Conservation (phyloP, 2,797 vertebrate species). For the Oreochromis mossambicus region DNA sequence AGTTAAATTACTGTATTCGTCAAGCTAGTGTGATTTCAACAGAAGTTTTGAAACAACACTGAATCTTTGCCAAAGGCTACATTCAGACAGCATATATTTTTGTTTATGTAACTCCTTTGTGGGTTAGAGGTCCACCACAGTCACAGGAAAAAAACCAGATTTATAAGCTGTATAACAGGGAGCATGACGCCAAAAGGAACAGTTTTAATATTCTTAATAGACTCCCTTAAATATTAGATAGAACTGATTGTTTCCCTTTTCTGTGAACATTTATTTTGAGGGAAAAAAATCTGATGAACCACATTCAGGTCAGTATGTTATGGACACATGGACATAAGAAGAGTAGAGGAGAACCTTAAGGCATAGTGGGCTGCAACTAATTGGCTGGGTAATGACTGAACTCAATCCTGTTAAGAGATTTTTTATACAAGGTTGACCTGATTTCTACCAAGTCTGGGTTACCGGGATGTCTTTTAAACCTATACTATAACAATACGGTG, state of each 20-base stretch:
- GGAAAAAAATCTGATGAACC: not conserved
- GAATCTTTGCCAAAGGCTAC: not conserved
- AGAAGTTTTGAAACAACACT: not conserved
- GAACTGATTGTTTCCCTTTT: not conserved
- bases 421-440: not conserved
- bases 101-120: not conserved
- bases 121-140: not conserved
- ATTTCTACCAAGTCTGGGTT: not conserved
- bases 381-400: not conserved
- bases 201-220: not conserved
- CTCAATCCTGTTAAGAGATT: not conserved
- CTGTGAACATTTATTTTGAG: not conserved
- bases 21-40: not conserved
- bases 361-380: not conserved
- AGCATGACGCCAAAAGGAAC: not conserved
- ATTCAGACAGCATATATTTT: not conserved
- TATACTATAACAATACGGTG: not conserved
- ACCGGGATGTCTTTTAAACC: not conserved
- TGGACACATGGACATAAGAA: not conserved
- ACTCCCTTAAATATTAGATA: not conserved
- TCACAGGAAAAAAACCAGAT: not conserved
- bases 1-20: not conserved
- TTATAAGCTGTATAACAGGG: not conserved
- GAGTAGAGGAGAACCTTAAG: not conserved
- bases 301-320: not conserved